Conservation (phyloP, 2,113 vertebrate species). For the Rhinolophus ferrumequinum region DNA sequence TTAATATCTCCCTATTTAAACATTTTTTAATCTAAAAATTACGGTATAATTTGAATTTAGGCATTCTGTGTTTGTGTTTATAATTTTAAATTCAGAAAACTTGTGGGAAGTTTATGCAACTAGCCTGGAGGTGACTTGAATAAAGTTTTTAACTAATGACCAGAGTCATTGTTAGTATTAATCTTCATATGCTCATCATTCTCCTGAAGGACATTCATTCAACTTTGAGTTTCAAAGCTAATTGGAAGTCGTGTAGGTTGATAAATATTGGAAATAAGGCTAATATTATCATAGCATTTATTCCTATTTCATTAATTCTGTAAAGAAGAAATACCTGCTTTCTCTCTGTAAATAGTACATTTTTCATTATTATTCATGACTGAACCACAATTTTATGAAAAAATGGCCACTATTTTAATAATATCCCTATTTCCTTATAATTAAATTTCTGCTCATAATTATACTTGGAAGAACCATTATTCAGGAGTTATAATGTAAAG, state of each 20-base stretch:
- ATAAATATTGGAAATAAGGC: slow-evolving; percentile 77
- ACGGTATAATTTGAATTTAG: neutral
- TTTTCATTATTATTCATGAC: slow-evolving; percentile 18
- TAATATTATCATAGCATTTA: slow-evolving; percentile 73
- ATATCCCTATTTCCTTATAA: neutral
- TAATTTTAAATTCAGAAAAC: slow-evolving; percentile 60
- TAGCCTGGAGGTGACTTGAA: slow-evolving; percentile 67
- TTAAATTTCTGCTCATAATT: neutral
- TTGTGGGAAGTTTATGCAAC: slow-evolving; percentile 63
- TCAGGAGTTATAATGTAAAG: neutral
- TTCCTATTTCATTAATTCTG: slow-evolving; percentile 59
- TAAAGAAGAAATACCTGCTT: slow-evolving; percentile 60
- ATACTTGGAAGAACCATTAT: neutral
- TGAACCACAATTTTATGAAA: neutral
- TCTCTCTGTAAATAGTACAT: slow-evolving; percentile 36
- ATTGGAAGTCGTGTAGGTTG: slow-evolving; percentile 64
- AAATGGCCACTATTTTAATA: slow-evolving; percentile 14
- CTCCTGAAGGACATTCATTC: slow-evolving; percentile 76
- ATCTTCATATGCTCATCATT: slow-evolving; percentile 70
- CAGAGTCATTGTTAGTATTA: slow-evolving; percentile 72
- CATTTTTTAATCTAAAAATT: neutral
- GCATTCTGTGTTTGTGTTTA: neutral
- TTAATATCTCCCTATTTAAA: slow-evolving; percentile 63
- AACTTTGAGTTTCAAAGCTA: slow-evolving; percentile 76
- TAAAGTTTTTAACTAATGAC: slow-evolving; percentile 79